Evolutionary conservation across 1,140 invertebrate genomes (phyloP), one percentile per base, ranked within the genome.

Genomic region (Eriosoma lanigerum): DNA sequence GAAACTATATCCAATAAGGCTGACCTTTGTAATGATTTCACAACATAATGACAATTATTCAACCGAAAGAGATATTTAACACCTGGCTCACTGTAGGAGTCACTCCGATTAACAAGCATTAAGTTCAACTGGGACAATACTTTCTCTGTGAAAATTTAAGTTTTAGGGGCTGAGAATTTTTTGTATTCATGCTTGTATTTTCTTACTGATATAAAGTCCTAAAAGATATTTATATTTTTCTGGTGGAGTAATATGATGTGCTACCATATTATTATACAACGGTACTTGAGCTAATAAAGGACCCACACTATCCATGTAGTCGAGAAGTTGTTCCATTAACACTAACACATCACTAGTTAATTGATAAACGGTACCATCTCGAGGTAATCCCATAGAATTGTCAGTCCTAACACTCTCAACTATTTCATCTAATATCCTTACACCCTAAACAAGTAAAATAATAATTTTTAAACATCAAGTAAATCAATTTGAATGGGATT

Each of bases 321-420:
- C 91, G 19, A 92, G 89, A 68, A 96, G 87, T 84, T 95, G 93
- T 85, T 96, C 93, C 60, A 95, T 87, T 86, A 96, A 94, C 82
- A 95, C 92, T 58, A 96, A 90, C 73, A 97, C 94, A 86, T 98
- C 97, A 72, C 93, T 95, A 4, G 96, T 97, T 60, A 97, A 88
- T 87, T 98, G 95, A 85, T 97, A 96, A 29, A 98, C 96, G 0
- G 96, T 98, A 81, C 96, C 97, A 89, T 98, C 97, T 86, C 92
- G 93, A 0, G 97, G 95, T 84, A 97, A 89, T 82, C 92, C 91
- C 6, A 92, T 90, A 50, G 93, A 92, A 15, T 90, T 90, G 85
- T 98, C 96, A 81, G 90, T 91, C 84, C 94, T 90, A 64, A 98
- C 91, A 83, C 92, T 94, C 84, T 97, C 95, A 70, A 96, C 91